Percentiles rank a stretch among this genome's conserved stretches.
These are phyloP conservation scores for Harpalus rubripes DNA, from an alignment of 2,888 invertebrate species.

Conservation along the genomic window DNA sequence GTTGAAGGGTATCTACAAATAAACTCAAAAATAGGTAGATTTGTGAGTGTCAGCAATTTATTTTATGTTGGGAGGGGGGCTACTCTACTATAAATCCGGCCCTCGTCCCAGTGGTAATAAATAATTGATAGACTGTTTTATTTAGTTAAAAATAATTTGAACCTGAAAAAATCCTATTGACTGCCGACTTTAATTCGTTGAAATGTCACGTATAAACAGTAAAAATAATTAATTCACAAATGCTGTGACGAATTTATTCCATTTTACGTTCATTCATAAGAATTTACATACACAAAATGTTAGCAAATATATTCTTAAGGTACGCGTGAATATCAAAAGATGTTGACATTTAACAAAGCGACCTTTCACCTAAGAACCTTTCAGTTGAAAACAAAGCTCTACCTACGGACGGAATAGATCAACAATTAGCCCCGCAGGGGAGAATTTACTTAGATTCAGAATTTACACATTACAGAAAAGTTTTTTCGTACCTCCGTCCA, in stretches of 20 bases:
- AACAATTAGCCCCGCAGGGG: neutral
- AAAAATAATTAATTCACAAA: conserved; percentile 34
- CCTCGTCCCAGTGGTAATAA: neutral
- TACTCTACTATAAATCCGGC: no score
- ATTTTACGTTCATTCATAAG: conserved; percentile 51
- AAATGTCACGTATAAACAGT: conserved; percentile 40
- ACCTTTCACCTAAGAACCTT: conserved; percentile 59
- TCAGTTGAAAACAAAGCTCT: conserved; percentile 38
- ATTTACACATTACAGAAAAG: neutral
- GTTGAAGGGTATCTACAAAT: no score
- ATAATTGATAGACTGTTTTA: neutral
- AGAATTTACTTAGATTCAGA: neutral
- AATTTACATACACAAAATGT: conserved; percentile 52
- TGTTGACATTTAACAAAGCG: conserved; percentile 52
- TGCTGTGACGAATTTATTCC: conserved; percentile 40
- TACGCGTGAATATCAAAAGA: conserved; percentile 55
- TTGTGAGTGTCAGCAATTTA: no score
- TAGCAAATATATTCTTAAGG: conserved; percentile 48
- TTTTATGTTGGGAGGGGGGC: no score
- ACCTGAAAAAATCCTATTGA: neutral
- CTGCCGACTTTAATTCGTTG: neutral
- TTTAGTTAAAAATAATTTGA: neutral
- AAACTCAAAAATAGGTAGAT: no score
- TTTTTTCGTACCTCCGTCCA: no score
- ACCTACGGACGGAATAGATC: conserved; percentile 19